These are phyloP conservation scores for Pampusana beccarii DNA, from an alignment of 2,113 vertebrate species.

Conservation along the genomic window DNA sequence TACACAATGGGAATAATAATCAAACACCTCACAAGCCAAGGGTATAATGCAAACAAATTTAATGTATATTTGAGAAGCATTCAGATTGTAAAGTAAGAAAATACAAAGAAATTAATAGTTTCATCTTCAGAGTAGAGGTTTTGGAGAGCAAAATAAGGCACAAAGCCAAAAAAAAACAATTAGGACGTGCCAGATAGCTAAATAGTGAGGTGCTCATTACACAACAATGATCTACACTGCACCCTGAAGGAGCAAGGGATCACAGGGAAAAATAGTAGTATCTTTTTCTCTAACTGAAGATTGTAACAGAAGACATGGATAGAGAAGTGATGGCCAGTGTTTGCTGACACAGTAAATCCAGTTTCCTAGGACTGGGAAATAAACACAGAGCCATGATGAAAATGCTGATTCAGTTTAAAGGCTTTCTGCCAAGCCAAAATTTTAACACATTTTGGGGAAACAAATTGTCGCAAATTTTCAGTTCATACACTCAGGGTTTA, in stretches of 20 bases:
- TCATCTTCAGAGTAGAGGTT: not conserved
- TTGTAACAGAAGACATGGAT: not conserved
- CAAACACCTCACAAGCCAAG: not conserved
- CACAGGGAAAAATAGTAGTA: not conserved
- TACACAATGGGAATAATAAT: not conserved
- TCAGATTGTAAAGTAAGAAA: not conserved
- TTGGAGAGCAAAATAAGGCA: conserved; percentile 1
- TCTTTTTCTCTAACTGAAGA: not conserved
- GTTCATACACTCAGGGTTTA: not conserved
- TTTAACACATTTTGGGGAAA: not conserved
- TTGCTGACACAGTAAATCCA: not conserved
- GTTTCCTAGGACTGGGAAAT: not conserved
- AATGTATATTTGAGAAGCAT: not conserved
- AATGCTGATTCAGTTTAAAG: not conserved
- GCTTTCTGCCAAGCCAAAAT: not conserved
- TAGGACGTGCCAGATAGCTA: not conserved
- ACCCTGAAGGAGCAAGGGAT: not conserved
- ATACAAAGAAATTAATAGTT: not conserved
- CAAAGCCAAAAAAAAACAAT: conserved; percentile 26
- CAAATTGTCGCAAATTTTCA: not conserved
- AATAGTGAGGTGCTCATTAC: not conserved
- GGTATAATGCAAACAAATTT: not conserved
- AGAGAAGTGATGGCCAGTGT: not conserved
- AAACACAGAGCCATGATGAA: not conserved
- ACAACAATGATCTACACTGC: fast-evolving